Evolutionary conservation across 2,888 invertebrate genomes (phyloP).

Genomic region (Craniophora ligustri): DNA sequence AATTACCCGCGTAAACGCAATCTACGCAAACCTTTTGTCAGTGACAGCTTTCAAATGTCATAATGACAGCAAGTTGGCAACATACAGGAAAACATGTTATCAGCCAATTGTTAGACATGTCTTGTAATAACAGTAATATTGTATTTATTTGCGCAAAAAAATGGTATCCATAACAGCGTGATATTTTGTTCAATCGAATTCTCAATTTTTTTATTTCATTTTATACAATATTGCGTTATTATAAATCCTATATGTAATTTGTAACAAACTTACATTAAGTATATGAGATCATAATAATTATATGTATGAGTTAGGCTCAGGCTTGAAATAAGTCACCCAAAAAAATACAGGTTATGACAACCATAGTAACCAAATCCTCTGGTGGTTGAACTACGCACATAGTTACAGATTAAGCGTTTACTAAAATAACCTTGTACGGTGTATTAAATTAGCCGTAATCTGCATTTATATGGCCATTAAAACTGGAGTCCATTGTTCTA

Average conservation of each 20-base stretch:
- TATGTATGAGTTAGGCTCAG: too few relatives aligned
- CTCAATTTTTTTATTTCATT: too few relatives aligned
- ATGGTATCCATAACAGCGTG: not conserved
- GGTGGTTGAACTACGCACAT: too few relatives aligned
- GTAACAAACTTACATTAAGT: too few relatives aligned
- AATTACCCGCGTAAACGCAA: constrained; percentile 23
- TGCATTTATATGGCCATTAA: constrained; percentile 29
- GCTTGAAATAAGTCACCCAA: too few relatives aligned
- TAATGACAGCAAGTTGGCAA: constrained; percentile 26
- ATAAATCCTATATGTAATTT: too few relatives aligned
- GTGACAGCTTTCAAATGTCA: constrained; percentile 30
- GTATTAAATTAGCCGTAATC: constrained; percentile 19
- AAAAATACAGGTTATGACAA: too few relatives aligned
- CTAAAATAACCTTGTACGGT: constrained; percentile 1
- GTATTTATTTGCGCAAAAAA: too few relatives aligned
- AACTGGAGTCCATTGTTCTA: constrained; percentile 16
- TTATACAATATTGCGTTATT: too few relatives aligned
- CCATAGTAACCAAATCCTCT: too few relatives aligned
- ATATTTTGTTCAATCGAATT: not conserved
- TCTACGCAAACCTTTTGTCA: constrained; percentile 30
- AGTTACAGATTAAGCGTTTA: too few relatives aligned
- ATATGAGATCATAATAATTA: too few relatives aligned
- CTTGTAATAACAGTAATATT: constrained; percentile 10
- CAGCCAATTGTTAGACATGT: constrained; percentile 18
- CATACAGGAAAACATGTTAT: constrained; percentile 5